Conservation (phyloP, 2,113 vertebrate species). For the Penelope pileata region DNA sequence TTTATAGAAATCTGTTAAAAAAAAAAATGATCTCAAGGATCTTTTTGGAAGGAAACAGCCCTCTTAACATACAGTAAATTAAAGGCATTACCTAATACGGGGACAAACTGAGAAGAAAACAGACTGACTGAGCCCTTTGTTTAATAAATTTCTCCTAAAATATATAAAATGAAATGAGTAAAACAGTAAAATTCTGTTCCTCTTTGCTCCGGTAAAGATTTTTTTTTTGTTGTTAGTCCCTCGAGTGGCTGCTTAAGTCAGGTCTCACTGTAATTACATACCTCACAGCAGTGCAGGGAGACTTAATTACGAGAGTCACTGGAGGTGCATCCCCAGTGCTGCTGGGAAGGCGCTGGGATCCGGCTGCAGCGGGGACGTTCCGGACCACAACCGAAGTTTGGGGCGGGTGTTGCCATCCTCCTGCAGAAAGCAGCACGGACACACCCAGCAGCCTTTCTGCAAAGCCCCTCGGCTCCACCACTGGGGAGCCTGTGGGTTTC, state of each 20-base stretch:
- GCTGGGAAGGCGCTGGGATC: not conserved
- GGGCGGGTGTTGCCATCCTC: not conserved
- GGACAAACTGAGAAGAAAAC: not conserved
- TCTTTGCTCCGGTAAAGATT: not conserved
- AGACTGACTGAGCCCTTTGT: not conserved
- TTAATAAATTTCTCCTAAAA: not conserved
- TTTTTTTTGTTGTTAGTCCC: conserved; percentile 36
- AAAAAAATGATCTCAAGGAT: not conserved
- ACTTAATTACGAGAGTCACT: conserved; percentile 64
- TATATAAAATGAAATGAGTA: not conserved
- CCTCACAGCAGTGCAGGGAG: conserved; percentile 42
- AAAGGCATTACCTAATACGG: not conserved
- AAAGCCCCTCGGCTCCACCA: conserved; percentile 29
- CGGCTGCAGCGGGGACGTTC: not conserved
- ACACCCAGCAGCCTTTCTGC: conserved; percentile 29
- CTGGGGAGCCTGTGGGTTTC: not conserved
- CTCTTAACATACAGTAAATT: not conserved
- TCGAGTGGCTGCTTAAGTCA: conserved; percentile 38
- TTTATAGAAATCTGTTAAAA: not conserved
- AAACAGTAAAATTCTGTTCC: not conserved
- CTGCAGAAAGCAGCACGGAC: not conserved
- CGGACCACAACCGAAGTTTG: not conserved
- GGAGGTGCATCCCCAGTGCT: conserved; percentile 17
- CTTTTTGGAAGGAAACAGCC: not conserved
- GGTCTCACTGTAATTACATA: conserved; percentile 64